Base-by-base conservation (phyloP, 2,888 invertebrate genomes). In the Oxycera nigricornis region DNA sequence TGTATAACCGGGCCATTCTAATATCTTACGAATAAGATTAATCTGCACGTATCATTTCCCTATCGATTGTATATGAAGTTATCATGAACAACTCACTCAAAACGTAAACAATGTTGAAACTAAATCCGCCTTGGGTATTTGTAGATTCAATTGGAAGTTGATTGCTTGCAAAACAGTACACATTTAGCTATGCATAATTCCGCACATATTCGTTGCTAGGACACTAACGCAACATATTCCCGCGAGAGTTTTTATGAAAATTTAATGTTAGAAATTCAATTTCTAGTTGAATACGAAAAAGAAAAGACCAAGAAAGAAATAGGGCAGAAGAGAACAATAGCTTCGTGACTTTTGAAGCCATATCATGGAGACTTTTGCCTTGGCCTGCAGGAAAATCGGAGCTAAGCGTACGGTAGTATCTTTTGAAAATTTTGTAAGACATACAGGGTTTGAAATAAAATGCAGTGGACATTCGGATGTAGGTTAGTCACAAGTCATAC, bases 231-330 rank as follows among this genome's bases (percentile, higher is more conserved):
- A 26, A 31, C 65, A 20, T 57, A 17, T 6, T 57, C 72, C 50
- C 65, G 41, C n/a, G 74, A 41, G 65, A 72, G 52, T 20, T 30
- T 75, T 75, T 65, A 72, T 75, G 70, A 75, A 75, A 72, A 75
- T 75, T 72, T 72, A 31, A 75, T 75, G 72, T 55, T 20, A 46
- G 57, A 72, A 75, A 75, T 75, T 72, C 74, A 75, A 75, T 75
- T 75, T 75, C 67, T 62, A 65, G 65, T 55, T 75, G 72, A 75
- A 72, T 75, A 41, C 74, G n/a, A 52, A 35, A 41, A 65, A 31
- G 70, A 52, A 70, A 31, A 24, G 30, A 20, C n/a, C 9, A 52
- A 70, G 28, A 30, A 20, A 24, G 41, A 24, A 20, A 22, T 31
- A 52, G 52, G 31, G 55, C 55, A 52, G 7, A 52, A 20, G 31